A percentile compares a stretch with the other conserved stretches of the same genome.
Conservation (phyloP, 2,113 vertebrate species). For the Saccopteryx bilineata region DNA sequence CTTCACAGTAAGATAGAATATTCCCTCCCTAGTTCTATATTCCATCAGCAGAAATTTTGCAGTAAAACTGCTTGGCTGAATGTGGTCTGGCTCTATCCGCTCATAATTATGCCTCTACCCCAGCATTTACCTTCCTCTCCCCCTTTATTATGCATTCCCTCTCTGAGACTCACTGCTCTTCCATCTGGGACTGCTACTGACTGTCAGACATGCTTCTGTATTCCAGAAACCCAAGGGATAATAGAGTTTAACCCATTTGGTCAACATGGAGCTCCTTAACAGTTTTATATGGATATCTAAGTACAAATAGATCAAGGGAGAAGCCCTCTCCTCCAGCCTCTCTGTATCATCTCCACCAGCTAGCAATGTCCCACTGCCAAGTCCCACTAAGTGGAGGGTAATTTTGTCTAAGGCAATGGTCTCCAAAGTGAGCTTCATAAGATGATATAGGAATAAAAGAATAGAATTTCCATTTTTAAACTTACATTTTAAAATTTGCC, state of each 20-base stretch:
- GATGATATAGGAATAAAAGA: not conserved
- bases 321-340: fast-evolving
- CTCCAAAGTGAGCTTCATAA: not conserved
- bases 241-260: not conserved
- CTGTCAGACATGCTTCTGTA: not conserved
- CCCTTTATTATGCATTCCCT: not conserved
- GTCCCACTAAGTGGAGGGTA: not conserved
- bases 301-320: not conserved
- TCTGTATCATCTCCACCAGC: not conserved
- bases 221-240: not conserved
- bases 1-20: not conserved
- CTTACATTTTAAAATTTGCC: not conserved
- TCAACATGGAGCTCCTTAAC: not conserved
- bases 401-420: not conserved
- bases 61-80: not conserved
- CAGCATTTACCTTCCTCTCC: not conserved
- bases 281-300: not conserved
- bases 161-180: not conserved
- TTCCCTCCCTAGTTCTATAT: not conserved
- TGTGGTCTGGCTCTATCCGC: not conserved
- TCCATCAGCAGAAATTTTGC: not conserved
- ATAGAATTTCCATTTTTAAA: conserved; percentile 41
- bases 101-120: not conserved
- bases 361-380: not conserved
- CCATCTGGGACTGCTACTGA: not conserved